Percentiles rank a stretch among this genome's conserved stretches.
Conservation (phyloP, 2,888 invertebrate species). For the Pantelozetes paolii region DNA sequence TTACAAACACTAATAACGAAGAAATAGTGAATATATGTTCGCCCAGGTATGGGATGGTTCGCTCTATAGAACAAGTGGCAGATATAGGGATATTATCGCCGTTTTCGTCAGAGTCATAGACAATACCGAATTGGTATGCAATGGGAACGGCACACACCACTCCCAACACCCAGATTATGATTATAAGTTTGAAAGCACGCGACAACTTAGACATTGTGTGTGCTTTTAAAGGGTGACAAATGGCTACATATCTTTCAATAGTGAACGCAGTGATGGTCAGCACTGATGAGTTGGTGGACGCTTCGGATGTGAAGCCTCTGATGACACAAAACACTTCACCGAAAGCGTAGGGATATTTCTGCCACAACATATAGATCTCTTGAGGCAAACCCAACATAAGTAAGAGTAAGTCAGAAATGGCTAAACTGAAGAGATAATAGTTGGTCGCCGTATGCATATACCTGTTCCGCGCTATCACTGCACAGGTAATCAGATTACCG, state of each 20-base stretch:
- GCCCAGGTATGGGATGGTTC: slow-evolving; percentile 68
- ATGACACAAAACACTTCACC: slow-evolving; percentile 72
- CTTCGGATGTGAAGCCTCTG: slow-evolving; percentile 74
- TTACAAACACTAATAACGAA: slow-evolving; percentile 65
- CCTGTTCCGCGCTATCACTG: slow-evolving; percentile 69
- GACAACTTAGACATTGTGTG: slow-evolving; percentile 56
- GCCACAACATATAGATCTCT: slow-evolving; percentile 61
- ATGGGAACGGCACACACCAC: slow-evolving; percentile 54
- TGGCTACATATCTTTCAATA: slow-evolving; percentile 77
- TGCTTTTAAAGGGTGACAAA: slow-evolving; percentile 71
- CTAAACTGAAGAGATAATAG: slow-evolving; percentile 73
- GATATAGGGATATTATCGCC: slow-evolving; percentile 18
- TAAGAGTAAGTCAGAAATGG: slow-evolving; percentile 73
- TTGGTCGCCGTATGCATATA: slow-evolving; percentile 81
- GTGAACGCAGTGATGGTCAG: slow-evolving; percentile 77
- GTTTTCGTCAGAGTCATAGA: slow-evolving; percentile 48
- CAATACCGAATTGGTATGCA: slow-evolving; percentile 69
- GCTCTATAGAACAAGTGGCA: slow-evolving; percentile 54
- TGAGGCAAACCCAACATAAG: slow-evolving; percentile 74
- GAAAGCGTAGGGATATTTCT: slow-evolving; percentile 55
- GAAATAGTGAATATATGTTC: slow-evolving; percentile 64
- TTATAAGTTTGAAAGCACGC: slow-evolving; percentile 72
- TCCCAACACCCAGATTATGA: slow-evolving; percentile 73
- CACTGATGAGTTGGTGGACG: slow-evolving; percentile 71
- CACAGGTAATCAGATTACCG: slow-evolving; percentile 74